A percentile compares a stretch with the other conserved stretches of the same genome.
Conservation (phyloP, 1,140 invertebrate species). For the Drosophila fuyamai region DNA sequence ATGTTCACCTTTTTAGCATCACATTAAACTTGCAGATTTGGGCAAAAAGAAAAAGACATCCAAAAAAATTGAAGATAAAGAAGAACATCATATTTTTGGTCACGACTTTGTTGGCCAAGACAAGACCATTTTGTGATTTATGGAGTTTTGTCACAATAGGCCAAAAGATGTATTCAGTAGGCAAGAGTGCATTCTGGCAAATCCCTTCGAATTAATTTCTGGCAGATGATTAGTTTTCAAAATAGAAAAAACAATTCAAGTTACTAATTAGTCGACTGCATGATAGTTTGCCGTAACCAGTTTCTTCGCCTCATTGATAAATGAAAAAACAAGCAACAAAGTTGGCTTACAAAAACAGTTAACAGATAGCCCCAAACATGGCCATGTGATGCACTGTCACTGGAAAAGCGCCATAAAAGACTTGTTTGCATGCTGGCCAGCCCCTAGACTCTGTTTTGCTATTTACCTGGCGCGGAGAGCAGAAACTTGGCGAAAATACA, state of each 20-base stretch:
- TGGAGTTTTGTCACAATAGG: constrained; percentile 49
- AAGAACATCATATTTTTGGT: constrained; percentile 55
- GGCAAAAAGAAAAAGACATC: not conserved
- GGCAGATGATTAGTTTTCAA: constrained; percentile 15
- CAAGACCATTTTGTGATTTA: constrained; percentile 47
- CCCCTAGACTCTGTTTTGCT: constrained; percentile 12
- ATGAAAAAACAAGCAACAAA: constrained; percentile 26
- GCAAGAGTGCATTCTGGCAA: constrained; percentile 3
- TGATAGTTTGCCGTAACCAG: constrained; percentile 43
- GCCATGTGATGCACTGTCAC: constrained; percentile 81
- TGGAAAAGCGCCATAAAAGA: constrained; percentile 79
- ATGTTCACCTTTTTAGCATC: constrained; percentile 22
- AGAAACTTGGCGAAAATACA: constrained; percentile 47
- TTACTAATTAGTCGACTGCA: constrained; percentile 61
- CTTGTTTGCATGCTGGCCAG: constrained; percentile 74
- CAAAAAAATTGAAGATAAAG: constrained; percentile 21
- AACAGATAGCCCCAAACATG: constrained; percentile 77
- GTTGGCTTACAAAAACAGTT: constrained; percentile 74
- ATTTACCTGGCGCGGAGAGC: constrained; percentile 5
- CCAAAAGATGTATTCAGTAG: constrained; percentile 10
- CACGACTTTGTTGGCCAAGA: constrained; percentile 39
- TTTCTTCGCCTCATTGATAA: constrained; percentile 63
- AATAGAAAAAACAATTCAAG: constrained; percentile 46
- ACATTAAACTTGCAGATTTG: constrained; percentile 52
- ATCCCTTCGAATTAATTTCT: constrained; percentile 1